Conservation (phyloP, 2,888 invertebrate genomes). For the Steinernema hermaphroditum region DNA sequence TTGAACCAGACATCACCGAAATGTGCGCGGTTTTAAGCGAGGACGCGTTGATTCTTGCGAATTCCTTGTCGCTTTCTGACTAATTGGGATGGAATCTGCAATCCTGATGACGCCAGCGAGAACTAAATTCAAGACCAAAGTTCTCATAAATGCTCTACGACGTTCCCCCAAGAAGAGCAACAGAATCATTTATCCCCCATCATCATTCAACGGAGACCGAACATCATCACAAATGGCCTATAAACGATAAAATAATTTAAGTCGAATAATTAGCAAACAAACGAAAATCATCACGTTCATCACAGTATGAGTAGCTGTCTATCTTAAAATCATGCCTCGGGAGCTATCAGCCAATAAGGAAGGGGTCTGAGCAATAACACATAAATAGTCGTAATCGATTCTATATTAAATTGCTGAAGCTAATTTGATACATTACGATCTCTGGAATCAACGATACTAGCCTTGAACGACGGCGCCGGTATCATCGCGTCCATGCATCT, state of each 20-base stretch:
- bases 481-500: constrained; percentile 75
- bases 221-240: not conserved
- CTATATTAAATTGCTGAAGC: constrained; percentile 22
- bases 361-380: constrained; percentile 16
- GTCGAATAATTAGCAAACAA: constrained; percentile 18
- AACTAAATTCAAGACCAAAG: no score
- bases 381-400: not conserved
- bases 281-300: not conserved
- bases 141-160: no score
- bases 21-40: not conserved
- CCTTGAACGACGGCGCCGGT: constrained; percentile 66
- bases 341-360: not conserved
- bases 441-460: constrained; percentile 69
- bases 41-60: not conserved
- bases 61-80: not conserved
- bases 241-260: constrained; percentile 10
- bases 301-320: not conserved
- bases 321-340: not conserved
- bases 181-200: constrained; percentile 12
- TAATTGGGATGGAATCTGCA: not conserved
- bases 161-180: no score
- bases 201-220: not conserved
- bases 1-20: not conserved
- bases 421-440: constrained; percentile 11
- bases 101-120: no score